These are phyloP conservation scores for Sebastes paucispinis DNA, from an alignment of 2,797 vertebrate species.

Conservation along the genomic window DNA sequence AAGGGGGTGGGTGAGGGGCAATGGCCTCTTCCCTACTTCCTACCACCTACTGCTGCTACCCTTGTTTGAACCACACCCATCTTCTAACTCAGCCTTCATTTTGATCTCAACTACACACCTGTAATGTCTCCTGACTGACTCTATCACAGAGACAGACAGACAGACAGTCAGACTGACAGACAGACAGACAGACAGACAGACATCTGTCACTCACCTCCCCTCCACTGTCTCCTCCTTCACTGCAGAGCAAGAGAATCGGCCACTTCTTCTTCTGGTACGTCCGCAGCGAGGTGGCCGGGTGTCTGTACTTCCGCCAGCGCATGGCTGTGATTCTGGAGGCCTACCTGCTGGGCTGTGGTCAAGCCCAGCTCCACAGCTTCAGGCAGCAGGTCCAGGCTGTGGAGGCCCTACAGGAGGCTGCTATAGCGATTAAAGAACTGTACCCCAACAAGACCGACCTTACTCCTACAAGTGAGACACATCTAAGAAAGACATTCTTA, in stretches of 20 bases:
- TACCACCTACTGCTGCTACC: too few relatives aligned
- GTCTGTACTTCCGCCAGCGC: slow-evolving; percentile 80
- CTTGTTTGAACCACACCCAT: too few relatives aligned
- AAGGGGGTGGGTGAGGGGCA: too few relatives aligned
- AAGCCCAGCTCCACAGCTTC: slow-evolving; percentile 76
- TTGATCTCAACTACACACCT: too few relatives aligned
- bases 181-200: too few relatives aligned
- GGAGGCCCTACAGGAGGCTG: slow-evolving; percentile 70
- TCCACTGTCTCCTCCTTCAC: neutral
- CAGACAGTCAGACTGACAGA: too few relatives aligned
- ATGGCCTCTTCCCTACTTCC: too few relatives aligned
- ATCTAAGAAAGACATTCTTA: neutral
- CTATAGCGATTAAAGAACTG: slow-evolving; percentile 69
- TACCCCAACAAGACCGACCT: slow-evolving; percentile 79
- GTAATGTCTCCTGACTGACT: too few relatives aligned
- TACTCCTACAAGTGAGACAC: slow-evolving; percentile 68
- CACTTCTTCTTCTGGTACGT: slow-evolving; percentile 88
- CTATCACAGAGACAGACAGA: too few relatives aligned
- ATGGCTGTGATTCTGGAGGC: slow-evolving; percentile 85
- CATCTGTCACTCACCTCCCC: neutral
- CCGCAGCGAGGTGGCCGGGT: slow-evolving; percentile 82
- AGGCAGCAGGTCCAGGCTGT: slow-evolving; percentile 79
- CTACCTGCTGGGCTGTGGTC: slow-evolving; percentile 83
- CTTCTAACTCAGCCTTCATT: too few relatives aligned
- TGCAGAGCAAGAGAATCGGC: slow-evolving; percentile 84